Evolutionary conservation across 1,140 invertebrate species (phyloP).

Genomic region (Micrasema longulum): DNA sequence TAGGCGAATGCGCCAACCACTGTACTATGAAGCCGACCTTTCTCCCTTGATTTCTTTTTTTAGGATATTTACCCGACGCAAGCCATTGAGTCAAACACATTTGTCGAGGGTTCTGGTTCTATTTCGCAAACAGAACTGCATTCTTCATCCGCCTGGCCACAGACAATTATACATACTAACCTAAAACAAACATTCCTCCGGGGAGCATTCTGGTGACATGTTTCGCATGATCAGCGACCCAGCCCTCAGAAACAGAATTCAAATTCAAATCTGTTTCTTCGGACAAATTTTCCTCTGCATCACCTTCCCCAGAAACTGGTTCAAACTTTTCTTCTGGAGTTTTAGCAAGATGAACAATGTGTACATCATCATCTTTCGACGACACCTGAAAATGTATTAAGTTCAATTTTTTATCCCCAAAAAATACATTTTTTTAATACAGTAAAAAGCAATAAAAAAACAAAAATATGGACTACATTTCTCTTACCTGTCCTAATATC

Average conservation of each 20-base stretch:
- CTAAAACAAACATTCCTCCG: constrained; percentile 83
- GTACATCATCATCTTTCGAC: constrained; percentile 72
- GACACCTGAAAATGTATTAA: constrained; percentile 64
- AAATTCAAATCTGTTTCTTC: constrained; percentile 39
- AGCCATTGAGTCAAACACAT: no score
- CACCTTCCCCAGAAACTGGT: constrained; percentile 24
- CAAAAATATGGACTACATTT: constrained; percentile 39
- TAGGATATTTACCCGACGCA: no score
- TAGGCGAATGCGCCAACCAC: no score
- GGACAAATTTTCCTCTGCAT: constrained; percentile 5
- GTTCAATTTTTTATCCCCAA: neutral
- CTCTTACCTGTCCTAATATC: constrained; percentile 75
- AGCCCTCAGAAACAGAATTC: constrained; percentile 69
- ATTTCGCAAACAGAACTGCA: no score
- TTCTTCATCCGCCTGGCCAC: no score
- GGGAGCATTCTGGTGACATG: constrained; percentile 85
- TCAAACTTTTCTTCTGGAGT: constrained; percentile 72
- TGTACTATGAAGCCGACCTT: no score
- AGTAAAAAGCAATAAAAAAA: constrained; percentile 47
- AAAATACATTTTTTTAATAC: neutral
- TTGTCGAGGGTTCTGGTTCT: no score
- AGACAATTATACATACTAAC: no score
- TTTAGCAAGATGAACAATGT: constrained; percentile 75
- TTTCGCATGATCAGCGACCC: constrained; percentile 78
- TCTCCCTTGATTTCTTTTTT: no score